Conservation (phyloP, 92 coral and sea anemone genomes). For the Diadumene lineata region DNA sequence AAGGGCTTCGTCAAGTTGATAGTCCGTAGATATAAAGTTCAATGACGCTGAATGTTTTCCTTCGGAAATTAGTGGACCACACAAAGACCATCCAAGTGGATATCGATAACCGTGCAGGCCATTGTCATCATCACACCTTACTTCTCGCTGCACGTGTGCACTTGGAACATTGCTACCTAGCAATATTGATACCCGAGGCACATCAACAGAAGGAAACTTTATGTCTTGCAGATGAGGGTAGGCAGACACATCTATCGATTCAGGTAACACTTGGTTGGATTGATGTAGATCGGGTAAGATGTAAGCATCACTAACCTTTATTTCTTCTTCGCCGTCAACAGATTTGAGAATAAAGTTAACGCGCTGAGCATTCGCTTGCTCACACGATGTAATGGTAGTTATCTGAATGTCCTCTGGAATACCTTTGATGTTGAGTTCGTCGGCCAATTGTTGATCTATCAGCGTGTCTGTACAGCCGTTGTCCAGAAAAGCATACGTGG, state of each 20-base stretch:
- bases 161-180: slow-evolving; percentile 47
- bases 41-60: neutral
- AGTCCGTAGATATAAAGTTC: slow-evolving; percentile 18
- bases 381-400: slow-evolving; percentile 56
- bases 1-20: slow-evolving; percentile 32
- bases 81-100: slow-evolving; percentile 40
- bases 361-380: too few species aligned
- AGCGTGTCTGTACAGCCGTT: slow-evolving; percentile 67
- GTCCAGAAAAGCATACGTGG: slow-evolving; percentile 59
- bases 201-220: slow-evolving; percentile 44
- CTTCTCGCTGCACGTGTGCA: slow-evolving; percentile 54
- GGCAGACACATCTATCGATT: slow-evolving; percentile 25
- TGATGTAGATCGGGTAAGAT: slow-evolving; percentile 49
- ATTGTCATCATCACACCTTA: slow-evolving; percentile 26
- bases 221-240: slow-evolving; percentile 52
- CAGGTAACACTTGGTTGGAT: slow-evolving; percentile 46
- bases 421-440: slow-evolving; percentile 43
- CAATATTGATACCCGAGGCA: slow-evolving; percentile 50
- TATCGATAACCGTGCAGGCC: slow-evolving; percentile 38
- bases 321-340: slow-evolving; percentile 30
- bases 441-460: slow-evolving; percentile 42
- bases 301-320: slow-evolving; percentile 50
- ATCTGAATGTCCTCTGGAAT: slow-evolving; percentile 39
- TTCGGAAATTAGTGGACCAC: slow-evolving; percentile 17
- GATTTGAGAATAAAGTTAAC: slow-evolving; percentile 38